Base-by-base conservation (phyloP, 2,797 vertebrate genomes). In the Melopsittacus undulatus region DNA sequence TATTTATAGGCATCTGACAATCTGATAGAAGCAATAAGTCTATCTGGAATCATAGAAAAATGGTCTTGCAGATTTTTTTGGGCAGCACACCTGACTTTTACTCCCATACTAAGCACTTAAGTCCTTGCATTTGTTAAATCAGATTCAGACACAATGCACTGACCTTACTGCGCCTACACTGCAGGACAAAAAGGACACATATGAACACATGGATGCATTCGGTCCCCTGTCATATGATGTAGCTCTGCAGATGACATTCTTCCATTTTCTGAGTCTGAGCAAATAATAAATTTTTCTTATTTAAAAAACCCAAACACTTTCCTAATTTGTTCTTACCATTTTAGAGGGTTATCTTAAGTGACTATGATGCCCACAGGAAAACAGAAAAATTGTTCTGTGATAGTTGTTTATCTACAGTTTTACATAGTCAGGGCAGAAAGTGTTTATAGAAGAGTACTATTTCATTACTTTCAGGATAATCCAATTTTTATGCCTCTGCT, bases 121-220 rank as follows among this genome's bases (percentile, higher is more conserved):
- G 22, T n/a, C 3, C 32, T 56, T 0, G 0, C 11, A 2, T 11
- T 13, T 43, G 40, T 63, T 45, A 40, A 67, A 64, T 48, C 30
- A 45, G 26, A 42, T 21, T 36, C 43, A 63, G 64, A 34, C 5
- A 12, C 29, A 15, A 13, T n/a, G 22, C 21, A 10, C 0, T 62
- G 42, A 10, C 42, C 42, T 69, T 24, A 4, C 14, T 74, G 38
- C 46, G 26, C 18, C 38, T 62, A 52, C 13, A 4, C 7, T 70
- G 40, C 90, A 85, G 83, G 68, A 69, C 61, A 36, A 26, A 10
- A 10, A 0, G 7, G 63, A 69, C 61, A 29, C 23, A 8, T 11
- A 0, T 9, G 29, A 34, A 7, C 29, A 22, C 12, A 2, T 1
- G 29, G 14, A 9, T 34, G 22, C 7, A 6, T 16, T 19, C 21